Base-by-base conservation (phyloP, 2,888 invertebrate genomes). In the Timema podura region DNA sequence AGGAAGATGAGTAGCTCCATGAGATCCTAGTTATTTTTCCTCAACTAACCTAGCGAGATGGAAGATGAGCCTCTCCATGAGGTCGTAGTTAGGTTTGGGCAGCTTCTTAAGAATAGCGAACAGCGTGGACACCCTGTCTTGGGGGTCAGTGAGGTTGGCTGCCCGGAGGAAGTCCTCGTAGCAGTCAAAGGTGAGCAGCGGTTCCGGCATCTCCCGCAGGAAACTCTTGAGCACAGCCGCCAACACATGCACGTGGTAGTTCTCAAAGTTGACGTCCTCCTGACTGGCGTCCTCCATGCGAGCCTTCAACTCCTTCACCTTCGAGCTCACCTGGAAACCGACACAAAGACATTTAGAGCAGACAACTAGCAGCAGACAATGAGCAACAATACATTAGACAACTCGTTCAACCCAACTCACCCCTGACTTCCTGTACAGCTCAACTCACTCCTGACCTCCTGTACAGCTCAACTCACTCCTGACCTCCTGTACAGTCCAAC, bases 111-210 rank as follows among this genome's bases (percentile, higher is more conserved):
- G 83, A 77, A 95, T 91, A 64, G 92, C 89, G 80, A 93, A 93
- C 74, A 96, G 85, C 49, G 93, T 93, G 57, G 91, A 90, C 10
- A 95, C 88, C 74, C 93, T 85, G 80, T 96, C 96, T 75, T 86
- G 89, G 30, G 88, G 87, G 80, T 95, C 93, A 11, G 90, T 87
- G 75, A 95, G 87, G 81, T 93, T 92, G 5, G 95, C 90, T 61
- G 95, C 95, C 74, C 93, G 89, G 73, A 97, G 87, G 81, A 96
- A 95, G 82, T 96, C 96, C 81, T 96, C 96, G 81, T 96, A 97
- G 74, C 93, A 90, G 80, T 96, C 96, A 83, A 91, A 96, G 68
- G 96, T 95, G 75, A 97, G 85, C 75, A 97, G 83, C 30, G 96
- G 96, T 81, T 96, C 96, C 15, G 95, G 93, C 88, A 97, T 90